Evolutionary conservation across 2,888 invertebrate species (phyloP), one percentile per base, ranked within the genome.

Genomic region (Noctua janthe): DNA sequence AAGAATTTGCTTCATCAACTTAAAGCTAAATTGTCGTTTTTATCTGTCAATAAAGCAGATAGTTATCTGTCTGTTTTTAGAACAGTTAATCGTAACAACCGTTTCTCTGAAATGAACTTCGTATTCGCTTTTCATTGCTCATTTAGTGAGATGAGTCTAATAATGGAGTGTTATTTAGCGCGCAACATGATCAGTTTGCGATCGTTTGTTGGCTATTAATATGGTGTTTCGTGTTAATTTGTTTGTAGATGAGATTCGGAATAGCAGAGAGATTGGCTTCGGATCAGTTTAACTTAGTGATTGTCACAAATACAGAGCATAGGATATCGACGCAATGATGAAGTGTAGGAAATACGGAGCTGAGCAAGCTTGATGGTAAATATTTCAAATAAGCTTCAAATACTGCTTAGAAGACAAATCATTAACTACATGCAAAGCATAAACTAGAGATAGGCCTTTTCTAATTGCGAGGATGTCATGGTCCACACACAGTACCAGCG

Each of bases 1-100:
- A 94, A 92, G 89, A 87, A 92, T 95, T 95, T 94, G 91, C 93
- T 91, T 90, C 90, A 88, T 89, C 87, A 82, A 71, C 79, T 84
- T 83, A 90, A 90, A 81, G 73, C 77, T 84, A 84, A 90, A 90
- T 76, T 83, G 85, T 86, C 87, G 76, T 86, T 91, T 92, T 92
- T 91, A 90, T 92, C 90, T 88, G 88, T 87, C 90, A 90, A 92
- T 91, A 91, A 91, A 88, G 59, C n/a, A 56, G 64, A 76, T 73
- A 84, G 71, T 8, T n/a, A 74, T 67, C 56, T 10, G 29, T 84
- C 86, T 88, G 80, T 74, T 89, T 90, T 87, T 84, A 74, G 67
- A 75, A 81, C 81, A 81, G 83, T 87, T 88, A 87, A 90, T 90
- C 85, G 79, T 76, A 80, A 86, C 69, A 78, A 83, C 69, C 70